Evolutionary conservation across 2,113 vertebrate species (phyloP).

Genomic region (Gavia stellata): DNA sequence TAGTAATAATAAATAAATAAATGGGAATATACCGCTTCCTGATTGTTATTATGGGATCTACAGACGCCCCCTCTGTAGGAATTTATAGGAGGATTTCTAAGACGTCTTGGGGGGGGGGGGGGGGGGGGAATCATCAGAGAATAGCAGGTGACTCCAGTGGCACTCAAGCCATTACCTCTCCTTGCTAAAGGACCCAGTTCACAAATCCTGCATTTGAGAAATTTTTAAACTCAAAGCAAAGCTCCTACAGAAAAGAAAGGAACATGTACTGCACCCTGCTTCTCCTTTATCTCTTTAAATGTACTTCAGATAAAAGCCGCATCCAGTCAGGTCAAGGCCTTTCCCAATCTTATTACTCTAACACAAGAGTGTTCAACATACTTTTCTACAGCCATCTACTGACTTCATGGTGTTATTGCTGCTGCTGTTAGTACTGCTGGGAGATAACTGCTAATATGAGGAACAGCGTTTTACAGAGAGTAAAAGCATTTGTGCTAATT

Average conservation of each 20-base stretch:
- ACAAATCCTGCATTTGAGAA: slow-evolving; percentile 43
- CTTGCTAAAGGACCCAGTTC: slow-evolving; percentile 14
- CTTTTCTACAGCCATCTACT: slow-evolving; percentile 89
- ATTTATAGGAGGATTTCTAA: slow-evolving; percentile 51
- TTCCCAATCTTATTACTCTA: slow-evolving; percentile 72
- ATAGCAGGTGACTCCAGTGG: slow-evolving; percentile 34
- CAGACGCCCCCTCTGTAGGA: slow-evolving; percentile 49
- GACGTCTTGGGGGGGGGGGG: background rate
- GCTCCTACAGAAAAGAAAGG: slow-evolving; percentile 66
- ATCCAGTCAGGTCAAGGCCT: slow-evolving; percentile 80
- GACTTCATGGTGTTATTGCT: slow-evolving; percentile 75
- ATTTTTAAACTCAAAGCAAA: slow-evolving; percentile 64
- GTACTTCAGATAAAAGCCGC: slow-evolving; percentile 83
- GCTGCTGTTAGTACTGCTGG: slow-evolving; percentile 8
- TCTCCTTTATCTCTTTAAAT: slow-evolving; percentile 83
- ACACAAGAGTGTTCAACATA: slow-evolving; percentile 56
- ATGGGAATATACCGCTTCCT: slow-evolving; percentile 44
- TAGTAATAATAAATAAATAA: slow-evolving; percentile 47
- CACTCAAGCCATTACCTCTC: slow-evolving; percentile 48
- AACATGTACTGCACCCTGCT: slow-evolving; percentile 65
- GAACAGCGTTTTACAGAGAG: fast-evolving
- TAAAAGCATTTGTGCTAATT: background rate
- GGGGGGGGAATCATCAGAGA: background rate
- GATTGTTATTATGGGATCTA: slow-evolving; percentile 39
- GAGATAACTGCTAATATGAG: background rate